Evolutionary conservation across 2,888 invertebrate genomes (phyloP), one percentile per base, ranked within the genome.

Genomic region (Chrysomela aeneicollis): DNA sequence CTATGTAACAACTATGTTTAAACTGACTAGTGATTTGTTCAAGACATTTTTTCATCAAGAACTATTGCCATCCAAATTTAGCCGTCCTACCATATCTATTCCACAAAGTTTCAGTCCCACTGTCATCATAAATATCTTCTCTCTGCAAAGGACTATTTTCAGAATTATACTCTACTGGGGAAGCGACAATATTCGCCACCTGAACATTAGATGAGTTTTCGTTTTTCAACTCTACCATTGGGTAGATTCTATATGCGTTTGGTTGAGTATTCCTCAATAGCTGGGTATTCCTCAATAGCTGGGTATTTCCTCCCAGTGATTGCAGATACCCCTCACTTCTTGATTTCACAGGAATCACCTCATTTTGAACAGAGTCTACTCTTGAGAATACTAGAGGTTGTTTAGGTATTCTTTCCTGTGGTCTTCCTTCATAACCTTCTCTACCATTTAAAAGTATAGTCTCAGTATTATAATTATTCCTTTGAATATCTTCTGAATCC

Each of bases 71-170:
- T 49, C 42, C 54, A 35, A 49, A 49, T 22, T 53, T 51, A 10
- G 49, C 51, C 12, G 46, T 59, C 18, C 73, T 63, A n/a, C 71
- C 72, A 49, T 71, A 71, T 19, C 73, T 62, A 32, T 70, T 68
- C 67, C 67, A 71, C 21, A 70, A 53, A 32, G 35, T 42, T 17
- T 32, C 53, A 8, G 59, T 35, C 15, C 55, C 22, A 8, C 52
- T 54, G 4, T 64, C 63, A 35, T 68, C 60, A 35, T 46, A 60
- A 57, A 35, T 6, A 10, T 6, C 35, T 35, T 63, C 58, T 35
- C 18, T 22, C n/a, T 35, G 19, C 15, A 22, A 2, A 21, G 21
- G 18, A 21, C n/a, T 3, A 1, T 50, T 32, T 2, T 18, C 2
- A 17, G 53, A 54, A 19, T 6, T 6, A 12, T 37, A 19, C 22